Base-by-base conservation (phyloP, 2,888 invertebrate species). In the Isoperla grammatica region DNA sequence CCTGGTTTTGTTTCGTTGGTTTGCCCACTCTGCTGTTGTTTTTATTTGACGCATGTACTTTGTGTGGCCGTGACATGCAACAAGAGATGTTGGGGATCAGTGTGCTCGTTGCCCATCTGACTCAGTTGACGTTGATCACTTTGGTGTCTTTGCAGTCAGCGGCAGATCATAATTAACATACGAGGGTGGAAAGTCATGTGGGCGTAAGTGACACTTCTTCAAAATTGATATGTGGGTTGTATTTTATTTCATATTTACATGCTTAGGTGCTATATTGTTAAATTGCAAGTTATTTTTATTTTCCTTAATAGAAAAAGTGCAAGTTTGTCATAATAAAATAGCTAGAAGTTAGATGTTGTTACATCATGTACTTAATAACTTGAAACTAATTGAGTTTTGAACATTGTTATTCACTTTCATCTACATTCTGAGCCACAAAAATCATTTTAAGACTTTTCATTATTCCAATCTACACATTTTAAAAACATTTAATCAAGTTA, bases 111-210 rank as follows among this genome's bases (percentile, higher is more conserved):
- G 29, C 29, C 29, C 29, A 29, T 48, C 48, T 23, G 48, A 48
- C 20, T 22, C 48, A 15, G 23, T 23, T 29, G 22, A 29, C 49
- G 29, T 23, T 49, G 22, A 15, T 15, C 23, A 23, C 49, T 49
- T 49, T 49, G 23, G 29, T 49, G 23, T 49, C 29, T 49, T 49
- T 49, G 29, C 49, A 49, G 49, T 49, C 49, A 49, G 49, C 49
- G 49, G 49, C 49, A 23, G 29, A 29, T 49, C 49, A 49, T 49
- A 49, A 49, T 49, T 49, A 49, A 49, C 49, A 49, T 49, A 29
- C 49, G 49, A 49, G 49, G 49, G 49, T 49, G 49, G 49, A 49
- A 49, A 49, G 49, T 49, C 49, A 49, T 49, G 49, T 49, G 49
- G 49, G 49, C 49, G 49, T 49, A 49, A 49, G 49, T 49, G 49